These are phyloP conservation scores for Halcyon chelicuti DNA, from an alignment of 2,797 vertebrate species.

Conservation along the genomic window DNA sequence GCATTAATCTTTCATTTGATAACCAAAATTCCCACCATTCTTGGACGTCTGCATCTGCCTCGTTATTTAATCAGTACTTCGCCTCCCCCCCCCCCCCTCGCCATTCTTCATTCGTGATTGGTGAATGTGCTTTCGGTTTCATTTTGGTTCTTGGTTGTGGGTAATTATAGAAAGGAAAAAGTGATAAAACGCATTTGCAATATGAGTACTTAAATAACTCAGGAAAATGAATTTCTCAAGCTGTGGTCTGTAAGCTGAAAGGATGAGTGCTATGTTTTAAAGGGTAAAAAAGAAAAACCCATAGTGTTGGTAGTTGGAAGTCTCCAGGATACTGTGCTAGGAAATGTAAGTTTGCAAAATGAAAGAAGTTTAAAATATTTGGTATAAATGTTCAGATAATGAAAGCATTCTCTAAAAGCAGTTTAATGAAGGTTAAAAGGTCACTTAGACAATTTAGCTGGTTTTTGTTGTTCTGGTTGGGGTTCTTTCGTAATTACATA, in stretches of 20 bases:
- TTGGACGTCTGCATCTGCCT: neutral
- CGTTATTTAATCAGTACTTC: neutral
- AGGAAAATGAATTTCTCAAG: neutral
- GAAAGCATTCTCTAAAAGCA: neutral
- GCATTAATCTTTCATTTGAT: neutral
- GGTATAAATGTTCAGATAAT: neutral
- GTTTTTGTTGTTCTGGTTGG: too few relatives aligned
- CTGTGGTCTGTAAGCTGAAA: neutral
- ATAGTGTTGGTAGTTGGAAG: neutral
- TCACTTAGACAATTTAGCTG: neutral
- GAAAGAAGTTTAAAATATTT: neutral
- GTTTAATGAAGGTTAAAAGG: neutral
- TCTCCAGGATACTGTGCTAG: neutral
- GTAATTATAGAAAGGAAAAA: conserved; percentile 5
- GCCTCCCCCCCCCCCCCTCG: too few relatives aligned
- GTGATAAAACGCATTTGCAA: neutral
- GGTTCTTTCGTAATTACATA: neutral
- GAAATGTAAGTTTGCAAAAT: neutral
- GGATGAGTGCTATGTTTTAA: neutral
- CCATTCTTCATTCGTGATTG: neutral
- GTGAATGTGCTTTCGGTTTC: conserved; percentile 45
- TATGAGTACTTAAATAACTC: neutral
- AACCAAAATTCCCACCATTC: neutral
- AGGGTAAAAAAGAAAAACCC: neutral
- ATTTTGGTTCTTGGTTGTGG: neutral